A percentile compares a stretch with the other conserved stretches of the same genome.
These are phyloP conservation scores for Mechanitis mazaeus DNA, from an alignment of 2,888 invertebrate genomes.

Conservation along the genomic window DNA sequence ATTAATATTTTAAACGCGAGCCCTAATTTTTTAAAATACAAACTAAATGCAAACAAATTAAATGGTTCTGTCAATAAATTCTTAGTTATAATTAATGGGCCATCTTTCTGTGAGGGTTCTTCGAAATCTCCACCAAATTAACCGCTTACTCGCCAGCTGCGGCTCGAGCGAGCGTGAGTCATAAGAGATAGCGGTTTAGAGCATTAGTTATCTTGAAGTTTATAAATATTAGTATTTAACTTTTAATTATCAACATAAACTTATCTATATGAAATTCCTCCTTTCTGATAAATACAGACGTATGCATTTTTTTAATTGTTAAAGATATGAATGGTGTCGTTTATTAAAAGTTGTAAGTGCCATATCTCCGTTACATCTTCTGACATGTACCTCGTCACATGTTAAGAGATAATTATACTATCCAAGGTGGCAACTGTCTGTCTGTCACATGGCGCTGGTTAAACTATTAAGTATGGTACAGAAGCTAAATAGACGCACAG, in stretches of 20 bases:
- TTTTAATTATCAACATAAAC: too few species aligned
- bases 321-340: too few species aligned
- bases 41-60: background rate
- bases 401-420: constrained; percentile 64
- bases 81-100: constrained; percentile 15
- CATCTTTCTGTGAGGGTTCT: constrained; percentile 18
- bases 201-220: too few species aligned
- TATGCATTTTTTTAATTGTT: too few species aligned
- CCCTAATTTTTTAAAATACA: too few species aligned
- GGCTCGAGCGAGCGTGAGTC: constrained; percentile 8
- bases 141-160: constrained; percentile 26
- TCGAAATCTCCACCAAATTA: constrained; percentile 27
- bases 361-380: background rate
- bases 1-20: too few species aligned
- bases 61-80: constrained; percentile 14
- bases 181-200: constrained; percentile 18
- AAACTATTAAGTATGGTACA: constrained; percentile 33
- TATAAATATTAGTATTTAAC: too few species aligned
- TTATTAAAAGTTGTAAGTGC: too few species aligned
- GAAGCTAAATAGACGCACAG: too few species aligned
- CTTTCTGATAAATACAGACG: too few species aligned
- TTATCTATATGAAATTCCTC: too few species aligned
- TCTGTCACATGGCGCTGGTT: constrained; percentile 67
- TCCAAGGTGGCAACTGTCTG: constrained; percentile 53
- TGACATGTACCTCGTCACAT: constrained; percentile 13